A percentile compares a stretch with the other conserved stretches of the same genome.
These are phyloP conservation scores for Struthio camelus DNA, from an alignment of 2,113 vertebrate genomes.

Conservation along the genomic window DNA sequence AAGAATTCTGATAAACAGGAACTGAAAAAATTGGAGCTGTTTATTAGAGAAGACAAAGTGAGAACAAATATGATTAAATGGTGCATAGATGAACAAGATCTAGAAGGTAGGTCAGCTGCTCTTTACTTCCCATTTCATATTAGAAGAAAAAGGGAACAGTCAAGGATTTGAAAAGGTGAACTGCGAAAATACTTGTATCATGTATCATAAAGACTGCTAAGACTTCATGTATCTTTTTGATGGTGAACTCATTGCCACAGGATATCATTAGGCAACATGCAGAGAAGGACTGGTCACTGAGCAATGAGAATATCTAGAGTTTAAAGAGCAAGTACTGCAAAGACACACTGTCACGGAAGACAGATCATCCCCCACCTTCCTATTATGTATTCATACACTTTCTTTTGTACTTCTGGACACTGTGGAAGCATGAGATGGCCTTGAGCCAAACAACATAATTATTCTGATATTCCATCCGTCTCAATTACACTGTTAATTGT, in stretches of 20 bases:
- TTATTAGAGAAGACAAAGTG: background rate
- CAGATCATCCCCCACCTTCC: background rate
- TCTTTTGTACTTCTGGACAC: background rate
- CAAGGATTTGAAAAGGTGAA: background rate
- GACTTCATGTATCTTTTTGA: constrained; percentile 26
- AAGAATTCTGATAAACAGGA: background rate
- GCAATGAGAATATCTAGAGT: background rate
- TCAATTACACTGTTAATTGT: background rate
- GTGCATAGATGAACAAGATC: background rate
- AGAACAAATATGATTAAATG: background rate
- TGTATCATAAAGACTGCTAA: background rate
- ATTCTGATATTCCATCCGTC: background rate
- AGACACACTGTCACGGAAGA: background rate
- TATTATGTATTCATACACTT: background rate
- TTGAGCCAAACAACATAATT: background rate
- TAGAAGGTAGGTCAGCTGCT: background rate
- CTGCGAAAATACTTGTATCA: background rate
- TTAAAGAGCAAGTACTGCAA: background rate
- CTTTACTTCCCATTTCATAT: background rate
- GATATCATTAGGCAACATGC: background rate
- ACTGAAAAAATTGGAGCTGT: background rate
- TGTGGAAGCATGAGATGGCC: background rate
- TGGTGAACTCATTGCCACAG: background rate
- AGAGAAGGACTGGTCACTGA: background rate
- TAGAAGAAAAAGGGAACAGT: background rate